A percentile compares a stretch with the other conserved stretches of the same genome.
These are phyloP conservation scores for Trisateles emortualis DNA, from an alignment of 2,888 invertebrate species.

Conservation along the genomic window DNA sequence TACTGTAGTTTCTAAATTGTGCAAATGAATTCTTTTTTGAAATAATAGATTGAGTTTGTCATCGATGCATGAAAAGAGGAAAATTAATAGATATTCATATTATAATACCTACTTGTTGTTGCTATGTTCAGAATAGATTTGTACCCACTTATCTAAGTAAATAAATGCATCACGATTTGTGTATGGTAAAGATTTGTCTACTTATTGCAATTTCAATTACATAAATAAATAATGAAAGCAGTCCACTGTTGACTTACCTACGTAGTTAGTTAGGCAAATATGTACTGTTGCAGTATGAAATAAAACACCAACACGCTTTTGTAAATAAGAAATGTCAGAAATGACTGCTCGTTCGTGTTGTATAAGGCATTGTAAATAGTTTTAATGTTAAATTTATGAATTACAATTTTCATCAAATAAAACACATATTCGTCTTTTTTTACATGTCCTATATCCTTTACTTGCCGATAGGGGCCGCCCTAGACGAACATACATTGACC, in stretches of 20 bases:
- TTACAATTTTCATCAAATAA: conserved; percentile 85
- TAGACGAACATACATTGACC: too few species aligned
- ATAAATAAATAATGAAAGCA: not conserved
- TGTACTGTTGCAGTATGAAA: conserved; percentile 34
- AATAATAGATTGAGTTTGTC: conserved; percentile 16
- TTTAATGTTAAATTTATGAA: conserved; percentile 84
- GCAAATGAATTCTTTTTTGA: conserved; percentile 11
- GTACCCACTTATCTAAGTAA: conserved; percentile 31
- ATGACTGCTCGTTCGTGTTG: conserved; percentile 67
- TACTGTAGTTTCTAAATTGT: conserved; percentile 12
- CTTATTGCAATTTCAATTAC: conserved; percentile 12
- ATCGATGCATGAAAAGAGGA: conserved; percentile 6
- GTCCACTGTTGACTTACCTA: not conserved
- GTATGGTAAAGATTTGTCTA: not conserved
- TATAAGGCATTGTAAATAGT: conserved; percentile 83
- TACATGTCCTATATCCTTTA: not conserved
- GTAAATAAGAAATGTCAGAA: conserved; percentile 70
- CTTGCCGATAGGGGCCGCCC: too few species aligned
- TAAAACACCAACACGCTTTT: conserved; percentile 65
- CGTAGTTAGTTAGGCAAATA: too few species aligned
- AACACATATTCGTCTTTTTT: conserved; percentile 69
- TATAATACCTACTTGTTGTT: conserved; percentile 17
- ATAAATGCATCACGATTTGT: conserved; percentile 23
- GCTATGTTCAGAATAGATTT: conserved; percentile 32
- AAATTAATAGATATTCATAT: too few species aligned